These are phyloP conservation scores for Darwinula stevensoni DNA, from an alignment of 2,888 invertebrate genomes.

Conservation along the genomic window DNA sequence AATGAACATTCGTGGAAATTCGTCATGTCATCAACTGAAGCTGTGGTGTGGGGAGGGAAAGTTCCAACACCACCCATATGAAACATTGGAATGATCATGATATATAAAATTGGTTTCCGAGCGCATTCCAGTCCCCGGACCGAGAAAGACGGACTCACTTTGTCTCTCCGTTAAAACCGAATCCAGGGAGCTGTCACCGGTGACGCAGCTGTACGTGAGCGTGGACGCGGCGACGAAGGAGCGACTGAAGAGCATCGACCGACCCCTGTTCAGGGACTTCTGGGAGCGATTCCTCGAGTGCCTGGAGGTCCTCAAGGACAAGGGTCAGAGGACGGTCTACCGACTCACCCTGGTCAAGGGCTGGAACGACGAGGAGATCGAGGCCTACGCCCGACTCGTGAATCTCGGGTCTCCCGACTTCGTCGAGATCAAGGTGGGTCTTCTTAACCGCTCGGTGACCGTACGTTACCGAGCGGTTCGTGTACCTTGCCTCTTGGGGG, in stretches of 20 bases:
- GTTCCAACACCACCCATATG: too few species aligned
- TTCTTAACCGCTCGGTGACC: too few species aligned
- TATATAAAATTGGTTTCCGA: too few species aligned
- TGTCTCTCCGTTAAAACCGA: too few species aligned
- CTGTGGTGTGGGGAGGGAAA: too few species aligned
- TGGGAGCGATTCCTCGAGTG: conserved; percentile 25
- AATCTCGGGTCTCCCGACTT: conserved; percentile 24
- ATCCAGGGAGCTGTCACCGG: conserved; percentile 19
- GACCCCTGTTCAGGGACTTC: conserved; percentile 25
- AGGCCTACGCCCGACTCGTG: conserved; percentile 23
- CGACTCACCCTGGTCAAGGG: conserved; percentile 25
- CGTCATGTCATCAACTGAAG: too few species aligned
- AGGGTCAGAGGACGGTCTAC: conserved; percentile 23
- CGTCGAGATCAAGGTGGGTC: conserved; percentile 24
- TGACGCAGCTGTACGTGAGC: conserved; percentile 27
- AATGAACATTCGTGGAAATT: too few species aligned
- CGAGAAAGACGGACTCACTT: conserved; percentile 10
- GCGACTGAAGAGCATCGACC: conserved; percentile 24
- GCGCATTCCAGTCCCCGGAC: too few species aligned
- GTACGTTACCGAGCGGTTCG: too few species aligned
- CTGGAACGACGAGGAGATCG: conserved; percentile 24
- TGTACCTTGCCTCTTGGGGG: background rate
- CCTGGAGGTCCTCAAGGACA: conserved; percentile 20
- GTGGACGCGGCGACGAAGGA: conserved; percentile 26
- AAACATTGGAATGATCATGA: too few species aligned